Evolutionary conservation across 2,797 vertebrate species (phyloP).

Genomic region (Phaenicophaeus curvirostris): DNA sequence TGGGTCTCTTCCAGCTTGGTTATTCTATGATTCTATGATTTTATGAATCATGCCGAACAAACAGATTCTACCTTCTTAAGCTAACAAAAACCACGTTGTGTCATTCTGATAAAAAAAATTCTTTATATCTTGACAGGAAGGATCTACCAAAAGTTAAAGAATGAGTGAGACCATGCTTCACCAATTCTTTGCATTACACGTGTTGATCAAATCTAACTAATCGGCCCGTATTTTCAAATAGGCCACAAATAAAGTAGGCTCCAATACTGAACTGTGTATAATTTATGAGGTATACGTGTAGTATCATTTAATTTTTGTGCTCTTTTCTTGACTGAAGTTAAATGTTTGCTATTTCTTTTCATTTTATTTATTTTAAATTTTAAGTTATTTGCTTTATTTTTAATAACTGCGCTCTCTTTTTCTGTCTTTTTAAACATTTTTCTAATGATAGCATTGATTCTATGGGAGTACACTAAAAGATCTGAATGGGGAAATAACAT

Average conservation of each 20-base stretch:
- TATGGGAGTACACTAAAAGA: not conserved
- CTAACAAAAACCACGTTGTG: not conserved
- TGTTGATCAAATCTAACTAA: not conserved
- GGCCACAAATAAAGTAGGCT: not conserved
- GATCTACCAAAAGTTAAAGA: not conserved
- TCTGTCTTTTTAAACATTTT: not conserved
- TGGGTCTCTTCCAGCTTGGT: too few species aligned
- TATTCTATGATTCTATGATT: too few species aligned
- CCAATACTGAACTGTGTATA: not conserved
- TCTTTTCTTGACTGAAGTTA: not conserved
- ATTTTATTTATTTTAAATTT: not conserved
- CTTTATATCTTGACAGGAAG: not conserved
- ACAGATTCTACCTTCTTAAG: not conserved
- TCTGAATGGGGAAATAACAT: not conserved
- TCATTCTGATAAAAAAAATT: not conserved
- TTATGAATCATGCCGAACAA: not conserved
- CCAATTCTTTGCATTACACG: not conserved
- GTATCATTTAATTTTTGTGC: fast-evolving
- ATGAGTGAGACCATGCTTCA: not conserved
- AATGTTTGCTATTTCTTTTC: not conserved
- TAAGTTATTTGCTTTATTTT: not conserved
- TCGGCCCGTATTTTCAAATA: not conserved
- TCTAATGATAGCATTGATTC: not conserved
- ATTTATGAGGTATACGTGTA: not conserved
- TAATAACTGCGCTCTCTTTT: not conserved